Evolutionary conservation across 2,888 invertebrate genomes (phyloP).

Genomic region (Sphaerophoria taeniata): DNA sequence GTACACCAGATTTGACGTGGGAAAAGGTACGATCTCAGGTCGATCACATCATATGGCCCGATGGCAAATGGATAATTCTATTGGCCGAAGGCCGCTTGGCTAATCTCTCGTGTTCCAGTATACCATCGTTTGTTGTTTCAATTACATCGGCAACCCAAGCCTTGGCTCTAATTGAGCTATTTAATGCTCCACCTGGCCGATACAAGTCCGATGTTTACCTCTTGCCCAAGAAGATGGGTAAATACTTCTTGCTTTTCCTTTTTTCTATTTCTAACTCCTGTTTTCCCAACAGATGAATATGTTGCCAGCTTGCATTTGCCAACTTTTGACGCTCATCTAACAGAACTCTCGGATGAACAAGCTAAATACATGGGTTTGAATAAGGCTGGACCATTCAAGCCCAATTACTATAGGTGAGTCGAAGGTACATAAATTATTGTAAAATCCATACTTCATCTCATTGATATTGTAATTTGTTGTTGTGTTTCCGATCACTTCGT

Average conservation of each 20-base stretch:
- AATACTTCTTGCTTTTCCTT: conserved; percentile 76
- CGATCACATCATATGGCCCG: conserved; percentile 99
- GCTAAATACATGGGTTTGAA: conserved; percentile 98
- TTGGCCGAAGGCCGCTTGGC: conserved; percentile 97
- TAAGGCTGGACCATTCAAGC: conserved; percentile 99
- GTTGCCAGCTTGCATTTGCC: conserved; percentile 98
- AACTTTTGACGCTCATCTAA: conserved; percentile 98
- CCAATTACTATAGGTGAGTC: conserved; percentile 96
- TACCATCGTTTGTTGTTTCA: conserved; percentile 98
- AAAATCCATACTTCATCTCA: conserved; percentile 41
- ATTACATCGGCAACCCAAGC: conserved; percentile 99
- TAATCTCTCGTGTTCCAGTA: conserved; percentile 97
- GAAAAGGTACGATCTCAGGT: conserved; percentile 98
- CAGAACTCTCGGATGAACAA: conserved; percentile 97
- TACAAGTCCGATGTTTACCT: conserved; percentile 99
- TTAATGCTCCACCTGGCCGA: conserved; percentile 96
- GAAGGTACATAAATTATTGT: conserved; percentile 67
- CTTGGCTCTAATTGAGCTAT: conserved; percentile 97
- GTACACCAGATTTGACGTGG: conserved; percentile 98
- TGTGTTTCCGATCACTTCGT: too few relatives aligned
- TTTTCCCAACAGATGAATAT: conserved; percentile 95
- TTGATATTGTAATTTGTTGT: conserved; percentile 50
- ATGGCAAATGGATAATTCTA: conserved; percentile 96
- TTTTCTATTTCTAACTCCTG: neutral
- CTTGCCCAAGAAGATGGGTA: conserved; percentile 99